Percentiles rank a stretch among this genome's conserved stretches.
Evolutionary conservation across 1,140 invertebrate species (phyloP).

Genomic region (Sycobia sp.): DNA sequence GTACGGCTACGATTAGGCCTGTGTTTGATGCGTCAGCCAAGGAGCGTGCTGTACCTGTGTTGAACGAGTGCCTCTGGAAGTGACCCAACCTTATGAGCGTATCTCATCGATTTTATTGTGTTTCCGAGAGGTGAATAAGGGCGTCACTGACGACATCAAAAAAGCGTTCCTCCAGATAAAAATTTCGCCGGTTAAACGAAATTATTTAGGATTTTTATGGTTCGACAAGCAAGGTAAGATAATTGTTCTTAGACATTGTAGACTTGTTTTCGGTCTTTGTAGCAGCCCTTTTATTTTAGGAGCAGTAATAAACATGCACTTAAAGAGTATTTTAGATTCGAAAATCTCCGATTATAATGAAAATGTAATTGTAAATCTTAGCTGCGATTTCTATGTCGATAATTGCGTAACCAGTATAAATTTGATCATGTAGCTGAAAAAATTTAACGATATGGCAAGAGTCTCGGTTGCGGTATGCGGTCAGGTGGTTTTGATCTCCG

Average conservation of each 20-base stretch:
- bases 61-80: conserved; percentile 52
- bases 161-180: conserved; percentile 12
- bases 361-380: not conserved
- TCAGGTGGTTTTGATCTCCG: too few species aligned
- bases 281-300: too few species aligned
- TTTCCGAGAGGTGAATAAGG: not conserved
- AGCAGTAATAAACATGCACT: not conserved
- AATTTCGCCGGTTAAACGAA: not conserved
- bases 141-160: not conserved
- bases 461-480: not conserved
- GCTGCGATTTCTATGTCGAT: not conserved
- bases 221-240: not conserved
- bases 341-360: not conserved
- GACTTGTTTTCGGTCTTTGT: too few species aligned
- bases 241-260: too few species aligned
- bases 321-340: not conserved
- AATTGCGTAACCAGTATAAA: not conserved
- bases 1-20: conserved; percentile 33
- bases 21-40: conserved; percentile 38
- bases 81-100: conserved; percentile 21
- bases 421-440: not conserved
- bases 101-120: not conserved
- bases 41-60: conserved; percentile 30
- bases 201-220: too few species aligned
- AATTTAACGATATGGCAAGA: not conserved